Conservation (phyloP, 2,888 invertebrate genomes). For the Venusia cambrica region DNA sequence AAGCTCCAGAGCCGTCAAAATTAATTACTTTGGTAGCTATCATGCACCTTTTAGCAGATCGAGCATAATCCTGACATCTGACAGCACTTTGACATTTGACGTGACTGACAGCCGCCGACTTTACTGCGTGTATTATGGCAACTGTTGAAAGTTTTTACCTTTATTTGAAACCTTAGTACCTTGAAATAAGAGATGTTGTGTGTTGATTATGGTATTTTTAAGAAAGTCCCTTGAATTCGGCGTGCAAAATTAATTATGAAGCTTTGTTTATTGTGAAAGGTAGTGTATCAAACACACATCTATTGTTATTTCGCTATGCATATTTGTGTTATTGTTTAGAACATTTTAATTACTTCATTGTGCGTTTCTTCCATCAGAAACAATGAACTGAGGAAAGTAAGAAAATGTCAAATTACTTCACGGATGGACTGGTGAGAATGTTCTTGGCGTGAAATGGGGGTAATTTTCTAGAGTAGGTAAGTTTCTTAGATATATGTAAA, state of each 20-base stretch:
- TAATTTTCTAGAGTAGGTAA: too few species aligned
- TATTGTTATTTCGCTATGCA: conserved; percentile 28
- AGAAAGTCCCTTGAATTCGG: conserved; percentile 30
- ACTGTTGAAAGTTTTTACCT: conserved; percentile 20
- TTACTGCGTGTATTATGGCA: conserved; percentile 31
- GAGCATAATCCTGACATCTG: too few species aligned
- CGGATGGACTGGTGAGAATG: not conserved
- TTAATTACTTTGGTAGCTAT: conserved; percentile 22
- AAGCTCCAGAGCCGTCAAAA: conserved; percentile 23
- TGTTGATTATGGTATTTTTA: conserved; percentile 3
- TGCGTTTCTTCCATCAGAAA: conserved; percentile 22
- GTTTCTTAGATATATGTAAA: too few species aligned
- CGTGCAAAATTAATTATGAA: conserved; percentile 37
- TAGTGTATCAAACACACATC: conserved; percentile 27
- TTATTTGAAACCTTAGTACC: conserved; percentile 21
- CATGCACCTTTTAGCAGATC: conserved; percentile 35
- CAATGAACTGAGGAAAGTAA: conserved; percentile 25
- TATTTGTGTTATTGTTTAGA: conserved; percentile 29
- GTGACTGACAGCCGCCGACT: conserved; percentile 38
- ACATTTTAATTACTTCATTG: conserved; percentile 30
- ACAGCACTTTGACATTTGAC: conserved; percentile 33
- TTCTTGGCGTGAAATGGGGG: conserved; percentile 3
- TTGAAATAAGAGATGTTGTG: conserved; percentile 20
- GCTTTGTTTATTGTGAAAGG: conserved; percentile 33
- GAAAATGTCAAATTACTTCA: conserved; percentile 12